Base-by-base conservation (phyloP, 2,888 invertebrate genomes). In the Metopia argyrocephala region DNA sequence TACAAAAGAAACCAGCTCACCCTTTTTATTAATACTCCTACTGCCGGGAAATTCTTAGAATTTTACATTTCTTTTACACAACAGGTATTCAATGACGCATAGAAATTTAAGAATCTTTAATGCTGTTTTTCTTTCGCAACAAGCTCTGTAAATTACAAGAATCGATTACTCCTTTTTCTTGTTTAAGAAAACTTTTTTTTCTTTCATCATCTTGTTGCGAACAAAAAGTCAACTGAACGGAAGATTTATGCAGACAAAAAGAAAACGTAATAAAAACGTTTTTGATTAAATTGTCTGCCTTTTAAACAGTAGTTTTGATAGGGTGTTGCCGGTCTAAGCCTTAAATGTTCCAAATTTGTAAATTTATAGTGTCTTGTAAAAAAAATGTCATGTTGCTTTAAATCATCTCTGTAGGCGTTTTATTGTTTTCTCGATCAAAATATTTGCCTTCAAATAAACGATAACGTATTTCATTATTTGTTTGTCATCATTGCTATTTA, bases 221-320 rank as follows among this genome's bases (percentile, higher is more conserved):
- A 78, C 76, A 78, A 76, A 76, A 76, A 81, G 80, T 81, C 80
- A 81, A 81, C 64, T 76, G 18, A 64, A 48, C 59, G 64, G 64
- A 73, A 74, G 71, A 81, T 76, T 73, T 69, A 45, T 69, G 21
- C 3, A 25, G 64, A n/a, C n/a, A n/a, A n/a, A n/a, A n/a, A n/a
- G n/a, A n/a, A n/a, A n/a, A n/a, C n/a, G n/a, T n/a, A n/a, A n/a
- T n/a, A n/a, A 27, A 6, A 28, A 57, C 46, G 18, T 56, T 23
- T 74, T 66, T 46, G 50, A 23, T 64, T 74, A 45, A 50, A 31
- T 50, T 12, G 9, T 15, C 52, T 25, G 57, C 27, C 20, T 28
- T 46, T 74, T 57, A 38, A 31, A 52, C 56, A 59, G 52, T 54
- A 65, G 64, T n/a, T 59, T 74, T 28, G 38, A 74, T 50, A 50